Base-by-base conservation (phyloP, 2,888 invertebrate species). In the Dinocampus coccinellae region DNA sequence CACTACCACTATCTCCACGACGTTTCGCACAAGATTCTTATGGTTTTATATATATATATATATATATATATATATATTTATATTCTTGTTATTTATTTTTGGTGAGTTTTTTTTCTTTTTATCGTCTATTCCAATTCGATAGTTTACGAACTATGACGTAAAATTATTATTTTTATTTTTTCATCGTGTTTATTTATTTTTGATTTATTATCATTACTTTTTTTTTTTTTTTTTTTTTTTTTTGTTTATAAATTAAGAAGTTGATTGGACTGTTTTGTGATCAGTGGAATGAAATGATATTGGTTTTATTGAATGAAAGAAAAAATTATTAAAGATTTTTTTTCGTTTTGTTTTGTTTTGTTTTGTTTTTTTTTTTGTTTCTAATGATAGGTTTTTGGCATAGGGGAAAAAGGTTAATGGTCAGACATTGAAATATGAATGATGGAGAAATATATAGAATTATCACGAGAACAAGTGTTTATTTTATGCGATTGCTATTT, bases 391-490 rank as follows among this genome's bases (percentile, higher is more conserved):
- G 13, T 36, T 42, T 58, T 26, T 60, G 29, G 16, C 52, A 39
- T 39, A 13, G 13, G 13, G 33, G 63, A n/a, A 24, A 33, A n/a
- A 7, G n/a, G 39, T 62, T 22, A 47, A 33, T 29, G 47, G 52
- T 63, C 52, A 52, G 47, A 13, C 20, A n/a, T 20, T 16, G 3
- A 47, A n/a, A n/a, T 13, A 3, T 16, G n/a, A 70, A 47, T 29
- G n/a, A 53, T 29, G 53, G 42, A 53, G 33, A 55, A 42, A 60
- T 29, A 34, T 33, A 11, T 24, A 63, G 67, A 72, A 75, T 76
- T 75, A 78, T 80, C 81, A 80, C 82, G 84, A 84, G 86, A 85
- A 85, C 84, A 82, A 85, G 80, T 86, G 85, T 86, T 86, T 85
- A 82, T 83, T 82, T 82, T 82, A 85, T 86, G 84, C 60, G 62